Conservation (phyloP, 2,888 invertebrate species). For the Harpalus rufipes region DNA sequence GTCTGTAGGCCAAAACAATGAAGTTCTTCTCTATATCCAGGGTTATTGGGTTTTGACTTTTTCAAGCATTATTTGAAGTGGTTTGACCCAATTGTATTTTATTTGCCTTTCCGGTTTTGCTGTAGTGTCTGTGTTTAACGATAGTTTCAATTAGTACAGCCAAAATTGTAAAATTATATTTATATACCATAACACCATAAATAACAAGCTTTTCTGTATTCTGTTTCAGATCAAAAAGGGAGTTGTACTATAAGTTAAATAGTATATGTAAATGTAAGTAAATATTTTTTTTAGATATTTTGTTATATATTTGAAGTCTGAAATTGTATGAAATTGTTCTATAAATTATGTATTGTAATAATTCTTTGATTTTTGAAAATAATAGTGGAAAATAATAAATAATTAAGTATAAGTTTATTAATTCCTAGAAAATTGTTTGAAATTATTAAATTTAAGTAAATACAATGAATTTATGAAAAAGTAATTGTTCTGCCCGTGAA, state of each 20-base stretch:
- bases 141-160: neutral
- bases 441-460: conserved; percentile 22
- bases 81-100: neutral
- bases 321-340: too few species aligned
- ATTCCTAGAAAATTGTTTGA: conserved; percentile 35
- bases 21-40: neutral
- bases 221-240: conserved; percentile 31
- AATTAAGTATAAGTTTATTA: conserved; percentile 26
- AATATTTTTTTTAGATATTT: neutral
- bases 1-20: neutral
- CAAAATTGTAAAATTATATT: neutral
- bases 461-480: conserved; percentile 34
- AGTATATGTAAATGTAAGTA: neutral
- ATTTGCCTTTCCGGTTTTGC: neutral
- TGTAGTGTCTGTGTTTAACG: neutral
- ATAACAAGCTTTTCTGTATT: neutral
- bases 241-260: conserved; percentile 32
- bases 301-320: neutral
- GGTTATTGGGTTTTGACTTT: neutral
- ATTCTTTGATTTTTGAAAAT: neutral
- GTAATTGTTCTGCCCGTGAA: conserved; percentile 34
- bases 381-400: conserved; percentile 1
- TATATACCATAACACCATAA: neutral
- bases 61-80: neutral
- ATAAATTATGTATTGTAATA: neutral